These are phyloP conservation scores for Eurois occulta DNA, from an alignment of 2,888 invertebrate species.

Conservation along the genomic window DNA sequence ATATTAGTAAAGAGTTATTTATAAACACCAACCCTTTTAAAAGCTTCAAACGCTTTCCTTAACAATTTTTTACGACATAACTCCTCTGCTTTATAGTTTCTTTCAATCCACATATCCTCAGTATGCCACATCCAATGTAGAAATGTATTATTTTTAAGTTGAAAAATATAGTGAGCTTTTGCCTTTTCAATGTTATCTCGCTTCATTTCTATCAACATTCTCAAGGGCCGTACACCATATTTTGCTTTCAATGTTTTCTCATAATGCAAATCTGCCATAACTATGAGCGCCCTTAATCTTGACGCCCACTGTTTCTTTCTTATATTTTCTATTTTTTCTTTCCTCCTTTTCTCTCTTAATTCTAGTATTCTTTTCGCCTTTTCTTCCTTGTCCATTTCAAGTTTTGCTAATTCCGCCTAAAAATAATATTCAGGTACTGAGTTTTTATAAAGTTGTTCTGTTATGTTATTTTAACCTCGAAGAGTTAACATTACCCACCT, in stretches of 20 bases:
- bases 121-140: conserved; percentile 89
- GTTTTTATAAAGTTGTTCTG: neutral
- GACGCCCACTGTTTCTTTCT: conserved; percentile 90
- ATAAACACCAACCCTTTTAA: conserved; percentile 83
- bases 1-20: conserved; percentile 4
- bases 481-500: conserved; percentile 79
- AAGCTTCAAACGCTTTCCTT: conserved; percentile 83
- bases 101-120: conserved; percentile 87
- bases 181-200: conserved; percentile 85
- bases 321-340: conserved; percentile 91
- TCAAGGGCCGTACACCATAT: conserved; percentile 84
- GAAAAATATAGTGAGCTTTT: conserved; percentile 84
- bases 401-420: conserved; percentile 86
- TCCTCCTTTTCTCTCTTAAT: conserved; percentile 91
- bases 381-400: conserved; percentile 91
- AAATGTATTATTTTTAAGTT: conserved; percentile 88
- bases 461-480: neutral
- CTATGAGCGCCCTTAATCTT: conserved; percentile 84
- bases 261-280: conserved; percentile 89
- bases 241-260: conserved; percentile 82
- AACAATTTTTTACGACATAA: conserved; percentile 88
- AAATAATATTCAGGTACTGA: conserved; percentile 51
- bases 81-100: conserved; percentile 90
- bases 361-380: conserved; percentile 91
- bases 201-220: conserved; percentile 79